Evolutionary conservation across 2,888 invertebrate genomes (phyloP).

Genomic region (Eremobia ochroleuca): DNA sequence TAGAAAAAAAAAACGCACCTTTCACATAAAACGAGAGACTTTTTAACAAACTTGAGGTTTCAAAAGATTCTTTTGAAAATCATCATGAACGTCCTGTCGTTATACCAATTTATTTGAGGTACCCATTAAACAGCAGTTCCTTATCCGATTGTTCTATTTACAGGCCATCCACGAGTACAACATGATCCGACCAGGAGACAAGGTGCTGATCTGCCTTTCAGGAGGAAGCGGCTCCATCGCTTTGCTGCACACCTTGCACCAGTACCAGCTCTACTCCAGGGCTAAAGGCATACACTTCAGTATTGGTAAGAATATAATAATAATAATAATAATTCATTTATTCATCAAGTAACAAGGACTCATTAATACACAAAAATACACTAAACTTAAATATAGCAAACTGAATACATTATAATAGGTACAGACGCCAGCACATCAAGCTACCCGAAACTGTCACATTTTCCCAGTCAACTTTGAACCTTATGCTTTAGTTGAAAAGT

Average conservation of each 20-base stretch:
- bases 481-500: too few relatives aligned
- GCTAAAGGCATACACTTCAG: constrained; percentile 94
- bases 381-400: too few relatives aligned
- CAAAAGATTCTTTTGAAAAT: background rate
- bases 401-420: too few relatives aligned
- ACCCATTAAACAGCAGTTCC: background rate
- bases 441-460: too few relatives aligned
- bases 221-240: constrained; percentile 96
- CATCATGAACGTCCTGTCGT: background rate
- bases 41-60: background rate
- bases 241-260: constrained; percentile 95
- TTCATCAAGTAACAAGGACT: too few relatives aligned
- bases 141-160: background rate
- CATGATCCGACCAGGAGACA: constrained; percentile 96
- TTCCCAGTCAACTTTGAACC: too few relatives aligned
- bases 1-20: too few relatives aligned
- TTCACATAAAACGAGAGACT: background rate
- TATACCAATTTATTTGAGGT: background rate
- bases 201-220: constrained; percentile 96
- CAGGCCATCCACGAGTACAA: constrained; percentile 95
- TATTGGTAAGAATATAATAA: constrained; percentile 85
- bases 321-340: too few relatives aligned
- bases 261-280: constrained; percentile 95
- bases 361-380: too few relatives aligned
- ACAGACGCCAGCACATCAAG: too few relatives aligned